Conservation (phyloP, 2,888 invertebrate genomes). For the Strigamia transsilvanica region DNA sequence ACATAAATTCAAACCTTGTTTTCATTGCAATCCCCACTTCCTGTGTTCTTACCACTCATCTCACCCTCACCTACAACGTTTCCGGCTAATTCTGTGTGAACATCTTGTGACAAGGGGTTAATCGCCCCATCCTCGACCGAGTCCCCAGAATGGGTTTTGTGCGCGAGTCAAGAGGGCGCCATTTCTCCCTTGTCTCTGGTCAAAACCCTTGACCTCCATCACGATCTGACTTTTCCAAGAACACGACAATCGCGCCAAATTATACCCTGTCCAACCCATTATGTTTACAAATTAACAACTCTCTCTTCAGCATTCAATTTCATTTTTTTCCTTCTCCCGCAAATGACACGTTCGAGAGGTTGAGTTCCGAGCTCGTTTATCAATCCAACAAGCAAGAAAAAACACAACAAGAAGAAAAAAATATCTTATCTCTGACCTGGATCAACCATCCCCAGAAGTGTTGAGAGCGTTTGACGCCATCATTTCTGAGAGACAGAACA, state of each 20-base stretch:
- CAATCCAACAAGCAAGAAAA: too few species aligned
- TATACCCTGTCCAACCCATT: background rate
- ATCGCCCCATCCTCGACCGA: background rate
- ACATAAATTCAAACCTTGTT: background rate
- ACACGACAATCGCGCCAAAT: constrained; percentile 13
- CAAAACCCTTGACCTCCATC: constrained; percentile 34
- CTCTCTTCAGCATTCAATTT: background rate
- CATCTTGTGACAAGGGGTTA: constrained; percentile 41
- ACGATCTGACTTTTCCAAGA: background rate
- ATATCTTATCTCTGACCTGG: background rate
- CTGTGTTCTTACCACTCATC: background rate
- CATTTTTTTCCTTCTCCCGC: background rate
- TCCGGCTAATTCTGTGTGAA: constrained; percentile 38
- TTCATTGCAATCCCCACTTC: constrained; percentile 6
- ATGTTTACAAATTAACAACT: constrained; percentile 11
- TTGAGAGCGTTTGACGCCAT: constrained; percentile 13
- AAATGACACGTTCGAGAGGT: constrained; percentile 2
- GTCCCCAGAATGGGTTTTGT: constrained; percentile 29
- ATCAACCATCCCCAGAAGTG: background rate
- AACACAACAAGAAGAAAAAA: background rate
- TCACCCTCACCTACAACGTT: background rate
- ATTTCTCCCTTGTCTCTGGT: constrained; percentile 42
- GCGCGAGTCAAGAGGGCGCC: constrained; percentile 45
- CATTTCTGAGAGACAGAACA: constrained; percentile 18
- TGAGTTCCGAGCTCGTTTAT: background rate